Evolutionary conservation across 2,797 vertebrate genomes (phyloP), one percentile per base, ranked within the genome.

Genomic region (Anguilla anguilla): DNA sequence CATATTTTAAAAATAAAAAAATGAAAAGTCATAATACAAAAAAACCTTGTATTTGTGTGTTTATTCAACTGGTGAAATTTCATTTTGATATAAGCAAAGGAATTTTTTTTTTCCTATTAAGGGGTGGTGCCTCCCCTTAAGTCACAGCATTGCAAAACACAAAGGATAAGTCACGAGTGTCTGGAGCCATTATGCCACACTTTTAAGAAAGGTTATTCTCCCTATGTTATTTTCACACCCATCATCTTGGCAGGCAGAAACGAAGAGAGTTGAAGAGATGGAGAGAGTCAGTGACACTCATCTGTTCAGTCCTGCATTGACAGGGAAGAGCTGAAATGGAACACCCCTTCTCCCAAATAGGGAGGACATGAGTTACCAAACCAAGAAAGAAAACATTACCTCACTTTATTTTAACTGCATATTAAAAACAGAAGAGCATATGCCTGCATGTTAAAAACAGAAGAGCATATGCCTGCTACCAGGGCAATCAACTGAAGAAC

Each of bases 341-440:
- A 35, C 11, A 17, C 69, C 69, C 28, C 2, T 13, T 39, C 79
- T 46, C 19, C 31, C 79, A 51, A 82, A 57, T 57, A n/a, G 53
- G 11, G 31, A 53, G 55, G 53, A 35, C 0, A 35, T 84, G 31
- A 84, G 59, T 59, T 10, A 31, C 19, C 31, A 84, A 84, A 84
- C 81, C 10, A n/a, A 28, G 83, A 53, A 84, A 84, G 15, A 22
- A 84, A 84, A 53, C 55, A 84, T 59, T 22, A 13, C 43, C 28
- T 59, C 83, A 84, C 53, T 55, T 10, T 55, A 55, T 55, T 11
- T 55, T 55, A 55, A 55, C 81, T 83, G 51, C 28, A 28, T 53
- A 84, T 84, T 84, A 84, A 84, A 84, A 84, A 84, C 82, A 84
- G 82, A 84, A 55, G 82, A n/a, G n/a, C n/a, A n/a, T n/a, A n/a